Evolutionary conservation across 2,113 vertebrate genomes (phyloP).

Genomic region (Boleophthalmus pectinirostris): DNA sequence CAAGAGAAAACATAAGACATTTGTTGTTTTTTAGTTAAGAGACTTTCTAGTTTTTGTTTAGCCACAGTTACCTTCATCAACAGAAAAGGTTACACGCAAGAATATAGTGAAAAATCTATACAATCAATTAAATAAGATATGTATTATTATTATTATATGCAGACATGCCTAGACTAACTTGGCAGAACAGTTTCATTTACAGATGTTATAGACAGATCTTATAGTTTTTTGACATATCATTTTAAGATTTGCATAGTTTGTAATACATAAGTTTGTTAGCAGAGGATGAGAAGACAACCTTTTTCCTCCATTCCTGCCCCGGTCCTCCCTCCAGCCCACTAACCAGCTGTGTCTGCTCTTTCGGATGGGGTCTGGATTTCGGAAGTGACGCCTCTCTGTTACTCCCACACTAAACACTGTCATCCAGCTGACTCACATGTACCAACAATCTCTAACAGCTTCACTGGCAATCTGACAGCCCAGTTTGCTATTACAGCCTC

Average conservation of each 20-base stretch:
- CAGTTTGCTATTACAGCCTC: background rate
- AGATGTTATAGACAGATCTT: background rate
- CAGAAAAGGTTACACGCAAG: background rate
- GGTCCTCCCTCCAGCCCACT: slow-evolving; percentile 49
- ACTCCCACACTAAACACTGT: slow-evolving; percentile 57
- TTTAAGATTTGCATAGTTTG: background rate
- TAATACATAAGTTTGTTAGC: slow-evolving; percentile 8
- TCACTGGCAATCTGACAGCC: slow-evolving; percentile 17
- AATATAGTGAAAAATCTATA: background rate
- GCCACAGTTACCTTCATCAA: background rate
- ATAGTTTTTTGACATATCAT: background rate
- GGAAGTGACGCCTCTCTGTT: slow-evolving; percentile 49
- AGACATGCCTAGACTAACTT: background rate
- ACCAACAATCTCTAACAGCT: slow-evolving; percentile 38
- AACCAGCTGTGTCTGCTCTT: slow-evolving; percentile 62
- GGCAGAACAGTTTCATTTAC: background rate
- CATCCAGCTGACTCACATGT: slow-evolving; percentile 55
- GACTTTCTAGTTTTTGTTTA: no score
- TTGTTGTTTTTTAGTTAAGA: background rate
- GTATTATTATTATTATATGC: background rate
- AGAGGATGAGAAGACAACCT: slow-evolving; percentile 20
- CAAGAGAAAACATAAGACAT: background rate
- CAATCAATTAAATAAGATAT: no score
- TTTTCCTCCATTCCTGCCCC: slow-evolving; percentile 20
- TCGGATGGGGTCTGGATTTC: slow-evolving; percentile 44